These are phyloP conservation scores for Orchestes rusci DNA, from an alignment of 2,888 invertebrate species.

Conservation along the genomic window DNA sequence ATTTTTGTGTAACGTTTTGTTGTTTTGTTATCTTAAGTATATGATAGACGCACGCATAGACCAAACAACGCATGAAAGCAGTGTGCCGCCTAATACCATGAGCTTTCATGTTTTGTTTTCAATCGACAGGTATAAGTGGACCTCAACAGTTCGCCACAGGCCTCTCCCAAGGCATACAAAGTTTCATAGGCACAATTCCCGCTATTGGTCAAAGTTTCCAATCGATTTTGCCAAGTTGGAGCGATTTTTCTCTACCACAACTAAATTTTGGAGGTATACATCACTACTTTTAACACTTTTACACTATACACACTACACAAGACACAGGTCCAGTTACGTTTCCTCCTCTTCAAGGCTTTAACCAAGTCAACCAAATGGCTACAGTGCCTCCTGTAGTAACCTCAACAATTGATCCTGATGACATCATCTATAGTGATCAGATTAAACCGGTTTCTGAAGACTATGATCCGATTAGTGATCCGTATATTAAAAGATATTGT, in stretches of 20 bases:
- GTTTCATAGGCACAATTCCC: conserved; percentile 30
- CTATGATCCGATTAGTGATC: conserved; percentile 30
- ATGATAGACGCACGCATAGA: too few species aligned
- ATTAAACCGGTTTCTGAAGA: conserved; percentile 35
- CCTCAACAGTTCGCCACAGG: conserved; percentile 30
- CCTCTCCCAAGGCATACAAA: conserved; percentile 28
- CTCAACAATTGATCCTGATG: conserved; percentile 30
- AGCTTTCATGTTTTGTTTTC: conserved; percentile 1
- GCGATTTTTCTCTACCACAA: conserved; percentile 28
- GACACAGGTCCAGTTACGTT: conserved; percentile 13
- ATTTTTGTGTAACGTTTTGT: too few species aligned
- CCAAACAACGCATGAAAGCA: too few species aligned
- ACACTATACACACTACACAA: too few species aligned
- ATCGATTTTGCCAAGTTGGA: conserved; percentile 29
- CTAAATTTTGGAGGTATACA: conserved; percentile 17
- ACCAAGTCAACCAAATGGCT: too few species aligned
- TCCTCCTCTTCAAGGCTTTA: conserved; percentile 10
- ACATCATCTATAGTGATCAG: conserved; percentile 35
- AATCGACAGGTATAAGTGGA: conserved; percentile 6
- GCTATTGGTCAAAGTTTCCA: conserved; percentile 32
- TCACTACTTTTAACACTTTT: too few species aligned
- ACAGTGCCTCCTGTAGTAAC: conserved; percentile 7
- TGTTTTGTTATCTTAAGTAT: neutral
- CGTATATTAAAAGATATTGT: conserved; percentile 14
- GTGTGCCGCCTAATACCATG: too few species aligned